Percentiles rank a stretch among this genome's conserved stretches.
Conservation (phyloP, 2,888 invertebrate species). For the Acleris literana region DNA sequence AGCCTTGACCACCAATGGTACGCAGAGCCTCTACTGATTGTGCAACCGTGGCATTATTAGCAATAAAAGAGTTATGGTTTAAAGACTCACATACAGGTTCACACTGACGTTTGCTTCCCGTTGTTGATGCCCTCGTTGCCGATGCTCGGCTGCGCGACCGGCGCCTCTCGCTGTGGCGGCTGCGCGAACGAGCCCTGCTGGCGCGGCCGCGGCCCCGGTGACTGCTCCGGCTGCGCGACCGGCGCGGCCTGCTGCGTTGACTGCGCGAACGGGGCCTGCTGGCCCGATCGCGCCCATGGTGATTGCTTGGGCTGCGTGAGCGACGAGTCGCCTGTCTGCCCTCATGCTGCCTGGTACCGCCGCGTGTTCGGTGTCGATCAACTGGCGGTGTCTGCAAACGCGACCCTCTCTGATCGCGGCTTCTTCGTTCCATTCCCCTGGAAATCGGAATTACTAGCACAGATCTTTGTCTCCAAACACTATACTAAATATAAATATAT, state of each 20-base stretch:
- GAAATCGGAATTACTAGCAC: background rate
- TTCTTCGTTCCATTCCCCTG: background rate
- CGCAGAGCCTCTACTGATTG: slow-evolving; percentile 17
- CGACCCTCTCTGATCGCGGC: slow-evolving; percentile 5
- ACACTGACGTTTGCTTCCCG: background rate
- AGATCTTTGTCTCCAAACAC: background rate
- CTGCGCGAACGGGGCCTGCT: slow-evolving; percentile 17
- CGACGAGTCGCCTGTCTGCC: background rate
- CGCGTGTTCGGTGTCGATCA: background rate
- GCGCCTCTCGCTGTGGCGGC: background rate
- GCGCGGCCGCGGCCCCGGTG: slow-evolving; percentile 5
- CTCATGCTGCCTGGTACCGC: background rate
- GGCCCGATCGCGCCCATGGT: background rate
- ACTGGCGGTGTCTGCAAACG: slow-evolving; percentile 5
- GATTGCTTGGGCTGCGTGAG: slow-evolving; percentile 1
- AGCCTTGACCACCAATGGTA: slow-evolving; percentile 16
- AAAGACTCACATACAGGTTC: slow-evolving; percentile 4
- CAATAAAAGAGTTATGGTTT: background rate
- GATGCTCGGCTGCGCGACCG: background rate
- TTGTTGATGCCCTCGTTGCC: background rate
- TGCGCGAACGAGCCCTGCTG: slow-evolving; percentile 11
- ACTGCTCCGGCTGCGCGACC: slow-evolving; percentile 18
- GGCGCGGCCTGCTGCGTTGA: background rate
- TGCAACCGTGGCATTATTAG: slow-evolving; percentile 8
- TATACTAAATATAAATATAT: no score